Conservation (phyloP, 2,888 invertebrate species). For the Oscheius myriophilus region DNA sequence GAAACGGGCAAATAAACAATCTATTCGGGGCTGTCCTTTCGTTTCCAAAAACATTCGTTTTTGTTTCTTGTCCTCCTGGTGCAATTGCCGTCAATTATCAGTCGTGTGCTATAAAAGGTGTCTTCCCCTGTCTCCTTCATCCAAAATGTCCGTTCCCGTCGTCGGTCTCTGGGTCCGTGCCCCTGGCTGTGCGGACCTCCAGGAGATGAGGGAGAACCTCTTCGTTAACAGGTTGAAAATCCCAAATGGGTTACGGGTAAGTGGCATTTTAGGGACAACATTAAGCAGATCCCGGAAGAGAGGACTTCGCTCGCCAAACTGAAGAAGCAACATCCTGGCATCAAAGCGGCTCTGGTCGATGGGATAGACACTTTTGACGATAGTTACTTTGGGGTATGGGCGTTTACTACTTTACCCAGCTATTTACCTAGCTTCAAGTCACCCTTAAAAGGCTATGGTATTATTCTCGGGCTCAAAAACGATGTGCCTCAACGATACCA, state of each 20-base stretch:
- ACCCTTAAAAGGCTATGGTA: no score
- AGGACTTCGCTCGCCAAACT: slow-evolving; percentile 36
- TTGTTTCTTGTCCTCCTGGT: no score
- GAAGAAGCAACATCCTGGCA: slow-evolving; percentile 42
- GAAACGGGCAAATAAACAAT: slow-evolving; percentile 29
- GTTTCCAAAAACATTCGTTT: no score
- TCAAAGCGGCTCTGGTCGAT: slow-evolving; percentile 48
- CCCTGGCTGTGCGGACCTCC: slow-evolving; percentile 19
- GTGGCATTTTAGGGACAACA: slow-evolving; percentile 32
- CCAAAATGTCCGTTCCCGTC: slow-evolving; percentile 6
- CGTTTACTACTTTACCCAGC: background rate
- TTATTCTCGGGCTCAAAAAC: no score
- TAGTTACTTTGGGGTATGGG: slow-evolving; percentile 53
- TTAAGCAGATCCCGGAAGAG: slow-evolving; percentile 32
- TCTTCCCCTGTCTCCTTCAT: no score
- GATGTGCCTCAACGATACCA: no score
- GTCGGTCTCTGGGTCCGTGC: slow-evolving; percentile 29
- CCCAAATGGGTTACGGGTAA: background rate
- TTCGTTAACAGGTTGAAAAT: slow-evolving; percentile 6
- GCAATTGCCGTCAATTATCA: no score
- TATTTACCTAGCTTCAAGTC: no score
- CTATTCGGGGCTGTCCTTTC: no score
- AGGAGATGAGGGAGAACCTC: slow-evolving; percentile 17
- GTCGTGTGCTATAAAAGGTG: no score
- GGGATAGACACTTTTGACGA: slow-evolving; percentile 51